phyloP scores from a whole-genome alignment of 2,113 vertebrate genomes.

The Otolemur garnettii region DNA sequence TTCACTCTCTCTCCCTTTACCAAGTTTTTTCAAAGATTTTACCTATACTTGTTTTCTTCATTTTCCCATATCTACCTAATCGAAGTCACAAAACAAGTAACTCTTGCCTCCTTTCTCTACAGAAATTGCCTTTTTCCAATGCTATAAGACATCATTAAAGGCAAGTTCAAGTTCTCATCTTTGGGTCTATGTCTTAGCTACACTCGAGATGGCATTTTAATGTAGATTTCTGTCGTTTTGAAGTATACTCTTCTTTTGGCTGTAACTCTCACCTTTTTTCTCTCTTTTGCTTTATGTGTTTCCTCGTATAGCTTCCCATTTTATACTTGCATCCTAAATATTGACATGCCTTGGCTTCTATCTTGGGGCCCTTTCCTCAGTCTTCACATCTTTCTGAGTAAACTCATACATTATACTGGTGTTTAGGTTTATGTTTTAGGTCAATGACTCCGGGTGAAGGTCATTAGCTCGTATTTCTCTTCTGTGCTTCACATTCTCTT shows the following conservation, averaged over 20 bases:
- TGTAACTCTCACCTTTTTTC: neutral
- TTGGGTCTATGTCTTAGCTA: neutral
- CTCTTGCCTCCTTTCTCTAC: neutral
- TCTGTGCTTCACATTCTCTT: neutral
- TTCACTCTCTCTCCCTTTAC: neutral
- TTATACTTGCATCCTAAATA: neutral
- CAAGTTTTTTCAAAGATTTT: neutral
- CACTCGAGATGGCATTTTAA: neutral
- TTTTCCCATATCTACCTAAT: neutral
- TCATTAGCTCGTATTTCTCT: neutral
- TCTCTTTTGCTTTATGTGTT: neutral
- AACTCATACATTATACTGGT: neutral
- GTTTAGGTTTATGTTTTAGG: neutral
- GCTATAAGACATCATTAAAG: neutral
- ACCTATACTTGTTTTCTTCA: neutral
- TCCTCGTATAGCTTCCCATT: neutral
- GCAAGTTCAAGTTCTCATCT: neutral
- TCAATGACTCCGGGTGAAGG: neutral
- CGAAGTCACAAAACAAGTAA: neutral
- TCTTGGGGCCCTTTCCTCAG: neutral
- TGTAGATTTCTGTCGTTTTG: neutral
- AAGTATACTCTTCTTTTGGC: neutral
- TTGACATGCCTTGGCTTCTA: neutral
- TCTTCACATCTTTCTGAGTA: neutral
- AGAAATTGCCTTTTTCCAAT: neutral